Evolutionary conservation across 2,888 invertebrate species (phyloP), one percentile per base, ranked within the genome.

Genomic region (Agrochola litura): DNA sequence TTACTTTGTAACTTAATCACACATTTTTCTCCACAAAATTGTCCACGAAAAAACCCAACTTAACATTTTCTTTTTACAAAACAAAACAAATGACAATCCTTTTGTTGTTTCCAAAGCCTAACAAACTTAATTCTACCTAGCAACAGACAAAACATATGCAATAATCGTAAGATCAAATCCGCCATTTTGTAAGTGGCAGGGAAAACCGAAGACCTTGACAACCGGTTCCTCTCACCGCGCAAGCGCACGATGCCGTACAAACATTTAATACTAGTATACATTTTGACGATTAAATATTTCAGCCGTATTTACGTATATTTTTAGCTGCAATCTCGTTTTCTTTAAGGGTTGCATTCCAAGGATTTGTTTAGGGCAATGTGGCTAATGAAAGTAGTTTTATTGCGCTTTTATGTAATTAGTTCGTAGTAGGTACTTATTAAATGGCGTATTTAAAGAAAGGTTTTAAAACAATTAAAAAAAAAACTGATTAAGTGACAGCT

Each of bases 141-240:
- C 90, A 91, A 91, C 90, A 90, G 86, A 87, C 85, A 82, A 85
- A 78, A 79, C 81, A 78, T 77, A 89, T 90, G 87, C 85, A 88
- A 82, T 89, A 89, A 86, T 89, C 85, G 81, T 85, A 86, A 86
- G 80, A 88, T 74, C 75, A 87, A 89, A 74, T 87, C 91, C 87
- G 93, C 93, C 93, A 93, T 94, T 89, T 95, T 93, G 94, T 90
- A 88, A 89, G 82, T 73, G 89, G 82, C 79, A 80, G 79, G 96
- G 94, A 96, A 96, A 96, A 93, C 96, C 96, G 73, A 85, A 90
- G 93, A 92, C 96, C 96, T 96, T 96, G 96, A 93, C 89, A 93
- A 96, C 96, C 95, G 95, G 96, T 96, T 94, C 90, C 91, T 87
- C 90, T 92, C 92, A 90, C 90, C 83, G 89, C 88, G 88, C 90